Evolutionary conservation across 2,113 vertebrate species (phyloP), one percentile per base, ranked within the genome.

Genomic region (Colistium nudipinnis): DNA sequence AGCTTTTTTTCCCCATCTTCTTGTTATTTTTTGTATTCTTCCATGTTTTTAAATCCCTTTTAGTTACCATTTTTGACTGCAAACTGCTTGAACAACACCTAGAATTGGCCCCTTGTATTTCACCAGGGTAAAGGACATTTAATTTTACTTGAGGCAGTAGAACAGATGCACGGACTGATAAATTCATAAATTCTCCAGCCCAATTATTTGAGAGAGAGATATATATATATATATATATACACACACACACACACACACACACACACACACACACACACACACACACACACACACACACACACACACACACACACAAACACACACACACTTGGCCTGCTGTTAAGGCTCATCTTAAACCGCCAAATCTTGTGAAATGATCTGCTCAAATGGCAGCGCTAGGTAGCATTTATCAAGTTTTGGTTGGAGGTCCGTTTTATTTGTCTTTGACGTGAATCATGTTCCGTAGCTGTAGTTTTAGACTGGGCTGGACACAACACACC

Each of bases 41-140:
- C 3, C 0, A 22, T 72, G 35, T 67, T 77, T 62, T 53, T 71
- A 54, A 72, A 43, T 66, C 64, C 62, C 49, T 51, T 48, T 81
- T 25, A 13, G 49, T 22, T 45, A 33, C 2, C n/a, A 9, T 51
- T 3, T 28, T 51, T 28, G 54, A 67, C 53, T 68, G 53, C 28
- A 41, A 24, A 33, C 73, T 70, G 66, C 77, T 80, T 47, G 67
- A 70, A 39, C 35, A 7, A 49, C 12, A 66, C n/a, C 55, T 59
- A 64, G 44, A 68, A 35, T 16, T 31, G 30, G 19, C 48, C 38
- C 61, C 25, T 16, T n/a, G 17, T 17, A 51, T 43, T n/a, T 69
- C 48, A 52, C 48, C 62, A 68, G 47, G 76, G 35, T 62, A 56
- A 59, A 44, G 11, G 30, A 62, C 2, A 44, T 30, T 35, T 66